phyloP scores from a whole-genome alignment of 2,113 vertebrate genomes.

The Origma solitaria region DNA sequence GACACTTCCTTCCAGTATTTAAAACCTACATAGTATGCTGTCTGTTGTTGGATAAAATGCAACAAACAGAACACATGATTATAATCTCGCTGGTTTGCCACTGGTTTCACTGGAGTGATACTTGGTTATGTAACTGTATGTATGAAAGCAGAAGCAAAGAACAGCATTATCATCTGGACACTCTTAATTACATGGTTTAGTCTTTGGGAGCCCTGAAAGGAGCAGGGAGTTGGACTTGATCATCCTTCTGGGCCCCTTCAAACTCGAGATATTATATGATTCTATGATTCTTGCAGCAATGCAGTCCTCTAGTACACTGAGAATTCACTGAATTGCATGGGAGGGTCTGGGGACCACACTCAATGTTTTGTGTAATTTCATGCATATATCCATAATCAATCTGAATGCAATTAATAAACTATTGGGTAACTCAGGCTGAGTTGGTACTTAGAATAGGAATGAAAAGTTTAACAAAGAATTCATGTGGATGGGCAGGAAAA shows the following conservation, averaged over 20 bases:
- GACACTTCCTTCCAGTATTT: constrained; percentile 12
- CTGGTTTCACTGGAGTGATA: neutral
- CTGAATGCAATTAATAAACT: neutral
- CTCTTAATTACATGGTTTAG: neutral
- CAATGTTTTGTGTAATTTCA: neutral
- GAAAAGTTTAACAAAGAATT: neutral
- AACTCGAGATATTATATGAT: neutral
- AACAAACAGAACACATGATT: neutral
- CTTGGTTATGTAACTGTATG: neutral
- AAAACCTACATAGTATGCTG: neutral
- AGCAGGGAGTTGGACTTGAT: neutral
- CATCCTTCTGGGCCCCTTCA: neutral
- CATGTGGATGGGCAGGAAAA: neutral
- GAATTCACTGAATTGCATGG: neutral
- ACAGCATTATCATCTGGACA: neutral
- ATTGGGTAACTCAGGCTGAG: neutral
- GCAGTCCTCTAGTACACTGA: fast-evolving
- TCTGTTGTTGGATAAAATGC: neutral
- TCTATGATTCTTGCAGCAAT: neutral
- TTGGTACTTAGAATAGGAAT: neutral
- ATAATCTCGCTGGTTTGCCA: neutral
- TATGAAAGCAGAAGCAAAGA: neutral
- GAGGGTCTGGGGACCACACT: neutral
- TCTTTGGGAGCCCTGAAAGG: neutral
- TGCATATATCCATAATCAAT: neutral